Conservation (phyloP, 2,888 invertebrate species). For the Osedax fenrisi region DNA sequence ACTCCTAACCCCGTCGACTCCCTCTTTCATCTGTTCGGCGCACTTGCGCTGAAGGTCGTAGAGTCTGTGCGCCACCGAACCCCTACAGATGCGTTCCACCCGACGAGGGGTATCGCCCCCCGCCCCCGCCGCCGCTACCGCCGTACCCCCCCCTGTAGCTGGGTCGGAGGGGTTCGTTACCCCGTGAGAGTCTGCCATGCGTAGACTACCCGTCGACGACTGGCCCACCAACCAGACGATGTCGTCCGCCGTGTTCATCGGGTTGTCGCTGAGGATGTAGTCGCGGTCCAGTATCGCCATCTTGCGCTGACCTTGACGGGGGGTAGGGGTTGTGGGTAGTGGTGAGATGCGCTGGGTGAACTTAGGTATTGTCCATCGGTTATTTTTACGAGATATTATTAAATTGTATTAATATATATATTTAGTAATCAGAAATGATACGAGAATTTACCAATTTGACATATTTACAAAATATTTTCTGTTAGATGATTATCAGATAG, state of each 20-base stretch:
- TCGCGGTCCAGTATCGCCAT: slow-evolving; percentile 41
- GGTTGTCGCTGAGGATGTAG: slow-evolving; percentile 37
- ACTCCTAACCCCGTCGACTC: neutral
- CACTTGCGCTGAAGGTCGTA: slow-evolving; percentile 28
- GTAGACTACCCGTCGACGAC: slow-evolving; percentile 42
- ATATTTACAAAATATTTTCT: too few relatives aligned
- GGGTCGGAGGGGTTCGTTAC: slow-evolving; percentile 18
- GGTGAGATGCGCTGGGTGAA: too few relatives aligned
- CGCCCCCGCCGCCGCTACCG: slow-evolving; percentile 6
- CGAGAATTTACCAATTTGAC: too few relatives aligned
- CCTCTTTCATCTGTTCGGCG: neutral
- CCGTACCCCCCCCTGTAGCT: slow-evolving; percentile 21
- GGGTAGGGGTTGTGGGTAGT: too few relatives aligned
- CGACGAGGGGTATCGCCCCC: slow-evolving; percentile 22
- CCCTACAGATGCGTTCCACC: slow-evolving; percentile 40
- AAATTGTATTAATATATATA: too few relatives aligned
- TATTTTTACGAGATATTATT: too few relatives aligned
- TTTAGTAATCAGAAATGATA: too few relatives aligned
- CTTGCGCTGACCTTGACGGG: slow-evolving; percentile 27
- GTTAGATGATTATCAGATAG: too few relatives aligned
- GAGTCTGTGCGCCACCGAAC: slow-evolving; percentile 40
- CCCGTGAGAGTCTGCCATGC: slow-evolving; percentile 28
- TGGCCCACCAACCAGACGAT: slow-evolving; percentile 39
- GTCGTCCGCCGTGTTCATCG: slow-evolving; percentile 39
- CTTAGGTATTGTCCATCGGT: too few relatives aligned